A percentile compares a stretch with the other conserved stretches of the same genome.
phyloP scores from a whole-genome alignment of 2,797 vertebrate species.

The Paguma larvata region DNA sequence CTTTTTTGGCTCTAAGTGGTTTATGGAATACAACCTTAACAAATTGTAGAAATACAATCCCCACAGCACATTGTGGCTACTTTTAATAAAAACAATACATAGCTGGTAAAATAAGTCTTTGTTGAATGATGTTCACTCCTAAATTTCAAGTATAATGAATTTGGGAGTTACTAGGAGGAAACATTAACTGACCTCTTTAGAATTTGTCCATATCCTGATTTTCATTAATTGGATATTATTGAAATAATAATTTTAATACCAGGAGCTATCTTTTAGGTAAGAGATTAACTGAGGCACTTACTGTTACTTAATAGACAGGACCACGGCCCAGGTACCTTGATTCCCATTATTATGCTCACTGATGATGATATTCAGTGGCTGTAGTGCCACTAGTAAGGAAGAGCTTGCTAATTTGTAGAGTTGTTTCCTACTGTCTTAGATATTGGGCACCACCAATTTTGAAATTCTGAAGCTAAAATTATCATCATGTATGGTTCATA shows the following conservation, averaged over 20 bases:
- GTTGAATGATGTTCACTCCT: neutral
- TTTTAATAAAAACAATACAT: slow-evolving; percentile 28
- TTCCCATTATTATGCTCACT: neutral
- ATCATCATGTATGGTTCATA: neutral
- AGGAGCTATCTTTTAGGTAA: neutral
- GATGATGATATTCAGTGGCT: neutral
- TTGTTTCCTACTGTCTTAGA: neutral
- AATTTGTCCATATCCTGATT: neutral
- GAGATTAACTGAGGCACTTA: neutral
- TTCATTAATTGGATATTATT: neutral
- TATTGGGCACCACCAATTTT: neutral
- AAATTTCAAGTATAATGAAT: neutral
- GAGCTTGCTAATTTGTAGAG: neutral
- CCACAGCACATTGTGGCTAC: neutral
- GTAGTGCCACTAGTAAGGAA: neutral
- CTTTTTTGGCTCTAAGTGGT: slow-evolving; percentile 25
- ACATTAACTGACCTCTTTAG: neutral
- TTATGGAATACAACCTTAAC: slow-evolving; percentile 58
- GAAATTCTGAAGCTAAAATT: neutral
- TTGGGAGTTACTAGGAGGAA: neutral
- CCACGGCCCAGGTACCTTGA: neutral
- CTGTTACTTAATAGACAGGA: neutral
- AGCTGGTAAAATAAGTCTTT: neutral
- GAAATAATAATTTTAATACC: neutral
- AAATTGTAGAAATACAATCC: slow-evolving; percentile 9